Evolutionary conservation across 23 tunicate genomes (phyloP).

Genomic region (Diplosoma virens): DNA sequence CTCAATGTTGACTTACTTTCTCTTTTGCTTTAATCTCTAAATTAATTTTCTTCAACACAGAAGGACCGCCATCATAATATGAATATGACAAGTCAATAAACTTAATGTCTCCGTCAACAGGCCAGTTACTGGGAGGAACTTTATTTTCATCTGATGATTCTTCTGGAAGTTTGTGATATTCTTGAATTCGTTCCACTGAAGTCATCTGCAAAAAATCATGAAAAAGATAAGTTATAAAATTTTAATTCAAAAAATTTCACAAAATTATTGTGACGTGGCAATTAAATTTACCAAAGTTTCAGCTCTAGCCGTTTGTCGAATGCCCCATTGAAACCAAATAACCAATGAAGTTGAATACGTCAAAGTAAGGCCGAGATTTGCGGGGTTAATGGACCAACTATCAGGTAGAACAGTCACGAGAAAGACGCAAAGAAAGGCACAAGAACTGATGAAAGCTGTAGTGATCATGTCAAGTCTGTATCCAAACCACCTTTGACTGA

Average conservation of each 20-base stretch:
- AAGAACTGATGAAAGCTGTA: constrained; percentile 49
- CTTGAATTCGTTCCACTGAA: constrained; percentile 86
- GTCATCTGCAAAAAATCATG: constrained; percentile 65
- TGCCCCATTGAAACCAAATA: constrained; percentile 88
- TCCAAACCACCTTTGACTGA: constrained; percentile 76
- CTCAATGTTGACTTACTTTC: constrained; percentile 35
- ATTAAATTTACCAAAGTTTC: constrained; percentile 70
- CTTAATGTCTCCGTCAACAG: constrained; percentile 42
- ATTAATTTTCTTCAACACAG: constrained; percentile 40
- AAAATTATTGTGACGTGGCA: neutral
- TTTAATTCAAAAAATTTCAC: neutral
- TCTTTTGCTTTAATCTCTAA: constrained; percentile 52
- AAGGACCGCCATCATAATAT: constrained; percentile 65
- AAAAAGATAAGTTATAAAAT: neutral
- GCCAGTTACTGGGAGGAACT: constrained; percentile 61
- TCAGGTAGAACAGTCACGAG: neutral
- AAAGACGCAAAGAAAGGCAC: constrained; percentile 36
- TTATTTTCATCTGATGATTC: constrained; percentile 29
- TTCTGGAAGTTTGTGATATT: constrained; percentile 63
- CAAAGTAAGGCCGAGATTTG: constrained; percentile 63
- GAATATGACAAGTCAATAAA: constrained; percentile 56
- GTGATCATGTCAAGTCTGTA: constrained; percentile 61
- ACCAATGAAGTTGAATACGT: constrained; percentile 55
- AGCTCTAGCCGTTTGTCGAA: constrained; percentile 70
- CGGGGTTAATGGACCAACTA: constrained; percentile 5